Evolutionary conservation across 2,113 vertebrate species (phyloP).

Genomic region (Abramis brama): DNA sequence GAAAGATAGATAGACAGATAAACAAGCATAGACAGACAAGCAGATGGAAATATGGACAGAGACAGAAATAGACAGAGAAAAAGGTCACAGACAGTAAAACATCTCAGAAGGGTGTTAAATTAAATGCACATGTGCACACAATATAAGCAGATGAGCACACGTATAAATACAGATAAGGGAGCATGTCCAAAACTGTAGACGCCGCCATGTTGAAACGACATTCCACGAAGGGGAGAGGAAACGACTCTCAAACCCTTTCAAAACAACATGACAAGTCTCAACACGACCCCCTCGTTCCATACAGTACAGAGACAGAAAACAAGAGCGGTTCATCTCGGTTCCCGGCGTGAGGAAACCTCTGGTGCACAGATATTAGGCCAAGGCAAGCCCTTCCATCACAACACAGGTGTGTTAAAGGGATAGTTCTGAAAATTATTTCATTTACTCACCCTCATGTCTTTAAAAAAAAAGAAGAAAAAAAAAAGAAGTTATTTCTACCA

Average conservation of each 20-base stretch:
- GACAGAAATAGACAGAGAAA: no score
- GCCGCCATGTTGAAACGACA: conserved; percentile 67
- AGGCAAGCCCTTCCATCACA: background rate
- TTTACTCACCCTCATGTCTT: background rate
- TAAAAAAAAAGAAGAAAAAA: no score
- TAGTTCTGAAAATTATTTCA: background rate
- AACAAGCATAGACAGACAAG: background rate
- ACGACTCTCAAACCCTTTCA: conserved; percentile 44
- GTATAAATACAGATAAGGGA: background rate
- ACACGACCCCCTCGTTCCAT: conserved; percentile 68
- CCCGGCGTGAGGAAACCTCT: background rate
- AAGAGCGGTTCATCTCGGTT: no score
- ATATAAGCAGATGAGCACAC: background rate
- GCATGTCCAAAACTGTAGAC: conserved; percentile 61
- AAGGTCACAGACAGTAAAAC: background rate
- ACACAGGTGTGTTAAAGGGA: background rate
- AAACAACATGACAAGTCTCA: conserved; percentile 69
- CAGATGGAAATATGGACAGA: background rate
- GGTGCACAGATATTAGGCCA: background rate
- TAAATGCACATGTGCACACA: background rate
- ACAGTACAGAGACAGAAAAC: conserved; percentile 52
- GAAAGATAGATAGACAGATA: background rate
- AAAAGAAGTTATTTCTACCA: background rate
- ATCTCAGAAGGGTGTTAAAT: background rate
- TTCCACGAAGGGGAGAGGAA: conserved; percentile 62